Base-by-base conservation (phyloP, 2,888 invertebrate species). In the Ophion ventricosus region DNA sequence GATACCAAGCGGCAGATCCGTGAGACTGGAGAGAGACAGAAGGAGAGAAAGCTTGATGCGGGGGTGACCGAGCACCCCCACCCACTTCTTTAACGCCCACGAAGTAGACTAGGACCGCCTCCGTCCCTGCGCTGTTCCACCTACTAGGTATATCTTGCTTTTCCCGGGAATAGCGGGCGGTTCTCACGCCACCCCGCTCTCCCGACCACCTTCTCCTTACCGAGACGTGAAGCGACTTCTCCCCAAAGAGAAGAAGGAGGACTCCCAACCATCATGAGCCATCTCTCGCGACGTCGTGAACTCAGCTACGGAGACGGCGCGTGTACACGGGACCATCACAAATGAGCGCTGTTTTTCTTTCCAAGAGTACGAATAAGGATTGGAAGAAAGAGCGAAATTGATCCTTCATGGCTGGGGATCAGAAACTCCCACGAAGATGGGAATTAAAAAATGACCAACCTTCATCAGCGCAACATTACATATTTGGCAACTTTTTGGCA, bases 21-120 rank as follows among this genome's bases (percentile, higher is more conserved):
- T 86, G 87, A 87, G 85, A 80, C 59, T 59, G 49, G 76, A 76
- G 75, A 69, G 69, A 73, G 61, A 43, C 64, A 67, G 70, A 70
- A 43, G 29, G 89, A 88, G 89, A 90, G 90, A 59, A 14, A 72
- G 90, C 89, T 89, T 89, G 90, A 90, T 87, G 88, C 88, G 90
- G 88, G 91, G 91, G 90, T 90, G 90, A 90, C 87, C 88, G 89
- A 89, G 90, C 78, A 78, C 90, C 88, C 87, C 91, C 91, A 90
- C 89, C 92, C 90, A 90, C 91, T 91, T 91, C 92, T 92, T 92
- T 91, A 91, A 92, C 92, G 92, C 92, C 92, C 92, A 87, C 91
- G 91, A 89, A 90, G 90, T 89, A 90, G 91, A 89, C 90, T 92
- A 91, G 92, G 90, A 92, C 90, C 92, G 92, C 92, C 92, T 92